Conservation (phyloP, 2,113 vertebrate species). For the Lepus americanus region DNA sequence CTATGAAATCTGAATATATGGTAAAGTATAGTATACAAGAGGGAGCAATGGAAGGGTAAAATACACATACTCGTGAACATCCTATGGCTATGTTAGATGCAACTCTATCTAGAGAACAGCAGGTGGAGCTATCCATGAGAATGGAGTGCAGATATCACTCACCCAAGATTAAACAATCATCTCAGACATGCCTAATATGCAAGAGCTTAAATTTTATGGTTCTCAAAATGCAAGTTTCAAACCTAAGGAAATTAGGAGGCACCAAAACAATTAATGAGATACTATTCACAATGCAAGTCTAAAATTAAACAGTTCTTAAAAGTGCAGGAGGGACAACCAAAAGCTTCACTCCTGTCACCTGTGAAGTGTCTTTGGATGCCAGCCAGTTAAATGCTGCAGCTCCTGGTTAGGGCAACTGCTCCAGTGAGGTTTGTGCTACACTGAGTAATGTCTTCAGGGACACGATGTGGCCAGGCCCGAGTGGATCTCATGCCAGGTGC, state of each 20-base stretch:
- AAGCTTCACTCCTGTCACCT: not conserved
- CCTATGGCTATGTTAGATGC: not conserved
- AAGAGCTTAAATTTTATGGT: not conserved
- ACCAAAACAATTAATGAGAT: not conserved
- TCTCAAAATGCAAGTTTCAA: not conserved
- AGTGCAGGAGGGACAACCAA: not conserved
- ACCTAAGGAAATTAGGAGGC: not conserved
- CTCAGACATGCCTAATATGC: not conserved
- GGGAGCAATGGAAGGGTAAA: not conserved
- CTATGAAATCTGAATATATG: not conserved
- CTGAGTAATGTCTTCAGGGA: not conserved
- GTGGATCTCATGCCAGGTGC: not conserved
- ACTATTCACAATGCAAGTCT: not conserved
- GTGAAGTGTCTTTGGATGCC: not conserved
- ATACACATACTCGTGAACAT: not conserved
- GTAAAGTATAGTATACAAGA: not conserved
- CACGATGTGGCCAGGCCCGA: too few species aligned
- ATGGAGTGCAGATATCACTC: not conserved
- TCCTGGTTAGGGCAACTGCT: too few species aligned
- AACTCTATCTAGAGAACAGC: not conserved
- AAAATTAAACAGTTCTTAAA: not conserved
- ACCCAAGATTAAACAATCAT: not conserved
- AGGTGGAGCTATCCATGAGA: not conserved
- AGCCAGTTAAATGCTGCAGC: not conserved
- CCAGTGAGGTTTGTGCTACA: fast-evolving